A percentile compares a stretch with the other conserved stretches of the same genome.
These are phyloP conservation scores for Callorhinus ursinus DNA, from an alignment of 2,113 vertebrate genomes.

Conservation along the genomic window DNA sequence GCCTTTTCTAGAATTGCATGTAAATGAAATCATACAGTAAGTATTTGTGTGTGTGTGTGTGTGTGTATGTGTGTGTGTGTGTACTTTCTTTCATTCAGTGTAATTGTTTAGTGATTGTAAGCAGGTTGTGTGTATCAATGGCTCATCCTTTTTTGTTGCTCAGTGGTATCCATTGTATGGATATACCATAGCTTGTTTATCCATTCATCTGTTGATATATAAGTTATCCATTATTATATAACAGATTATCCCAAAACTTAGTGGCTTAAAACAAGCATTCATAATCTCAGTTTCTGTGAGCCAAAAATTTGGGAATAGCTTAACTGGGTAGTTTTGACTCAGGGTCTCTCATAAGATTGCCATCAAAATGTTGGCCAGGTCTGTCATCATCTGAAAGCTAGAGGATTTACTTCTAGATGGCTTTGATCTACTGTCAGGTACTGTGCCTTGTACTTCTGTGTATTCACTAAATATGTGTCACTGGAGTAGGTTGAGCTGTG, in stretches of 20 bases:
- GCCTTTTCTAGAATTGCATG: neutral
- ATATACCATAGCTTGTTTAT: neutral
- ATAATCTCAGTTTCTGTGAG: neutral
- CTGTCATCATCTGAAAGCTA: neutral
- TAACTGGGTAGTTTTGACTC: neutral
- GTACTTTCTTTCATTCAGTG: neutral
- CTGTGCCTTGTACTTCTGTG: no score
- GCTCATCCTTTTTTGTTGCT: neutral
- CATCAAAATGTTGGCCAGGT: neutral
- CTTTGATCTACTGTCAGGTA: neutral
- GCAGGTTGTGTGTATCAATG: neutral
- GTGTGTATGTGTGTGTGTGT: no score
- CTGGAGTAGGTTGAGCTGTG: neutral
- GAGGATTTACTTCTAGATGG: neutral
- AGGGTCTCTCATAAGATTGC: neutral
- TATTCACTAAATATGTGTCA: neutral
- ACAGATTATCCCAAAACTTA: neutral
- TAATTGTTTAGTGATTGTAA: conserved; percentile 14
- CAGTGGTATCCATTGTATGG: neutral
- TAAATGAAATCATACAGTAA: neutral
- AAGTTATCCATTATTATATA: neutral
- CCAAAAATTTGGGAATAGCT: neutral
- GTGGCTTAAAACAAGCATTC: neutral
- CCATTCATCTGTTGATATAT: neutral
- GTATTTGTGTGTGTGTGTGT: neutral